phyloP scores from a whole-genome alignment of 2,113 vertebrate species.

The Gopherus flavomarginatus region DNA sequence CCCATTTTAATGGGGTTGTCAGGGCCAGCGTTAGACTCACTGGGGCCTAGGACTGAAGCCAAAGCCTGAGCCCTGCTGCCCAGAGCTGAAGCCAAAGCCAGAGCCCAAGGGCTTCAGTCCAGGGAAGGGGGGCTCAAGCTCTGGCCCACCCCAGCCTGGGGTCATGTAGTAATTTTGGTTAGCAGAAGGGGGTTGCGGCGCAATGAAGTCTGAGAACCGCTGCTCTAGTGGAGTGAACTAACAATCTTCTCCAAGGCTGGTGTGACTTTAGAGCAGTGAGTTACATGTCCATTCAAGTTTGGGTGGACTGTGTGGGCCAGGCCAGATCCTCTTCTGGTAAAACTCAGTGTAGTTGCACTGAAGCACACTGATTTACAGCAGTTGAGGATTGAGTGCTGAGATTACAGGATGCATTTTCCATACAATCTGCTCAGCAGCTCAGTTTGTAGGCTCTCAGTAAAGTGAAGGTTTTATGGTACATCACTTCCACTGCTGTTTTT shows the following conservation, averaged over 20 bases:
- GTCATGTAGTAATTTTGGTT: too few species aligned
- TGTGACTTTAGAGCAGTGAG: background rate
- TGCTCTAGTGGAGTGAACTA: background rate
- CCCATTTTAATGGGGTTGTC: too few species aligned
- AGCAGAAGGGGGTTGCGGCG: too few species aligned
- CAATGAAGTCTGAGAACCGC: too few species aligned
- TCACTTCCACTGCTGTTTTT: background rate
- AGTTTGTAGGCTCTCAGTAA: background rate
- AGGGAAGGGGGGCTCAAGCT: too few species aligned
- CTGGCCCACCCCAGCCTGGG: too few species aligned
- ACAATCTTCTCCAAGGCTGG: background rate
- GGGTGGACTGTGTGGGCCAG: background rate
- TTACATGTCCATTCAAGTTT: background rate
- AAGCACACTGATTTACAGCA: background rate
- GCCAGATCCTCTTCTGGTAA: background rate
- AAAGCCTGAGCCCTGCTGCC: too few species aligned
- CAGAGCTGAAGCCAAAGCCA: too few species aligned
- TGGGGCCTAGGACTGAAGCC: too few species aligned
- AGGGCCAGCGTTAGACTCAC: too few species aligned
- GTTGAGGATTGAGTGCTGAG: background rate
- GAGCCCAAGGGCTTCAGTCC: too few species aligned
- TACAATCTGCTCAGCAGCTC: background rate
- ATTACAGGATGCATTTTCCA: background rate
- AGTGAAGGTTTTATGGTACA: background rate
- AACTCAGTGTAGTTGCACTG: background rate